A percentile compares a stretch with the other conserved stretches of the same genome.
These are phyloP conservation scores for mouse (Mus musculus) DNA, from an alignment of 2,113 vertebrate genomes.

Conservation along the genomic window GRCm39 chr8:63482001-63482500, in stretches of 20 bases:
- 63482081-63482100: not conserved
- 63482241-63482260: not conserved
- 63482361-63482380: not conserved
- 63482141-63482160: not conserved
- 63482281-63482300: not conserved
- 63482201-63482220: not conserved
- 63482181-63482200: not conserved
- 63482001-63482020: not conserved
- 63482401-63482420: too few relatives aligned
- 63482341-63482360: not conserved
- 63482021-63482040: not conserved
- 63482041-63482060: not conserved
- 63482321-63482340: not conserved
- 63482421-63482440: too few relatives aligned
- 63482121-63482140: not conserved
- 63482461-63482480: too few relatives aligned
- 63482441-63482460: too few relatives aligned
- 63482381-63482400: too few relatives aligned
- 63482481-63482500: too few relatives aligned
- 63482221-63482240: not conserved
- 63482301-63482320: not conserved
- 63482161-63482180: slow-evolving; percentile 33
- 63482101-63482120: not conserved
- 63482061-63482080: not conserved
- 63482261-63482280: too few relatives aligned